A percentile compares a stretch with the other conserved stretches of the same genome.
Evolutionary conservation across 2,888 invertebrate species (phyloP).

Genomic region (Stenodera caucasica): DNA sequence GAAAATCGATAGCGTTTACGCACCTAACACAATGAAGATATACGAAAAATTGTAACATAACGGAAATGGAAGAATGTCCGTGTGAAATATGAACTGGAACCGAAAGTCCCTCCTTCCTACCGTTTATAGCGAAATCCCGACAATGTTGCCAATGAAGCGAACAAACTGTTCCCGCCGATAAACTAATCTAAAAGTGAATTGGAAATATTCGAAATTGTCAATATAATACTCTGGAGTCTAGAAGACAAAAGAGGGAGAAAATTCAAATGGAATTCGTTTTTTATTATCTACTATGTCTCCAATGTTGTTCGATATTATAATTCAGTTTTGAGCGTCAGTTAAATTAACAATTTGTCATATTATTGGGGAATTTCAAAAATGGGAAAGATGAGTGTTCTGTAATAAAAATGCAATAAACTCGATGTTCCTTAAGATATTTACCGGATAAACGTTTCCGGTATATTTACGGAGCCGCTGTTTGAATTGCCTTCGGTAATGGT

Average conservation of each 20-base stretch:
- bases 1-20: not conserved
- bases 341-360: not conserved
- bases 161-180: not conserved
- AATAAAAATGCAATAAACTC: no score
- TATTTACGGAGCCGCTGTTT: no score
- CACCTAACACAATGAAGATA: no score
- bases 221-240: not conserved
- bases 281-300: not conserved
- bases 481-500: no score
- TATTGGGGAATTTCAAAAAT: no score
- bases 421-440: no score
- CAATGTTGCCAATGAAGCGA: not conserved
- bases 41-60: not conserved
- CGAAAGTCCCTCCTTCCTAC: no score
- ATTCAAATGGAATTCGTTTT: not conserved
- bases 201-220: not conserved
- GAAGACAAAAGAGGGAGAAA: not conserved
- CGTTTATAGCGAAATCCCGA: not conserved
- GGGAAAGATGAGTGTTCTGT: no score
- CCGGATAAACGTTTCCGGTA: no score
- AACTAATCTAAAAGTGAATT: not conserved
- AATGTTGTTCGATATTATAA: not conserved
- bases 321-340: not conserved
- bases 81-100: not conserved
- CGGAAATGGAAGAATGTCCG: not conserved